Base-by-base conservation (phyloP, 1,140 invertebrate genomes). In the Neodiprion pinetum region DNA sequence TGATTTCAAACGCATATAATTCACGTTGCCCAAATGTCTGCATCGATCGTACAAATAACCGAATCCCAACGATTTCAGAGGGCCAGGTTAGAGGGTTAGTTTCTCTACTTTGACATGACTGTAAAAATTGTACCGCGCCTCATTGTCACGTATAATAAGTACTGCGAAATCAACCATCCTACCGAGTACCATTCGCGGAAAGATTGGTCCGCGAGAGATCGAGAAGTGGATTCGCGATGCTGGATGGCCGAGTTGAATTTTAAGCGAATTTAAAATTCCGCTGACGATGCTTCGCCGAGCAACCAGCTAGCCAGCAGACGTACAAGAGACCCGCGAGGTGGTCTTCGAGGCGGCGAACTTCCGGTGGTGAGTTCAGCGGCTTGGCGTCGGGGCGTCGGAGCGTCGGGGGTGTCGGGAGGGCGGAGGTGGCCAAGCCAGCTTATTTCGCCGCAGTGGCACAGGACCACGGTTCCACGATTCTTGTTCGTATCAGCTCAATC, bases 241-340 rank as follows among this genome's bases (percentile, higher is more conserved):
- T 7, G 48, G 23, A 71, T 71, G 28, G 68, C 68, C 14, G 68
- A 69, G 53, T 61, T 17, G 71, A 76, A 72, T 79, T 82, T 78
- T 73, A 80, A 78, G 69, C 71, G 76, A 80, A 82, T 80, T 82
- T 80, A 79, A 79, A 82, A 83, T 82, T 82, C 77, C 72, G 76
- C 80, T 81, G 81, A 82, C 81, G 77, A 75, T 48, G 74, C 73
- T 74, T 67, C 71, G 28, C 71, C 53, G n/a, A 61, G 11, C 53
- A 8, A 17, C 53, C 53, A 61, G 53, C 53, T 17, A 61, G 53
- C 53, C 53, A 14, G 53, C 11, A 61, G 53, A 9, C 53, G 53
- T 61, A 61, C 53, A 61, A 40, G 28, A 61, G 53, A 61, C 53
- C 53, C n/a, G 53, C 53, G 53, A 61, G 5, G 11, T 61, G 53